Conservation (phyloP, 2,888 invertebrate genomes). For the Eupithecia subumbrata region DNA sequence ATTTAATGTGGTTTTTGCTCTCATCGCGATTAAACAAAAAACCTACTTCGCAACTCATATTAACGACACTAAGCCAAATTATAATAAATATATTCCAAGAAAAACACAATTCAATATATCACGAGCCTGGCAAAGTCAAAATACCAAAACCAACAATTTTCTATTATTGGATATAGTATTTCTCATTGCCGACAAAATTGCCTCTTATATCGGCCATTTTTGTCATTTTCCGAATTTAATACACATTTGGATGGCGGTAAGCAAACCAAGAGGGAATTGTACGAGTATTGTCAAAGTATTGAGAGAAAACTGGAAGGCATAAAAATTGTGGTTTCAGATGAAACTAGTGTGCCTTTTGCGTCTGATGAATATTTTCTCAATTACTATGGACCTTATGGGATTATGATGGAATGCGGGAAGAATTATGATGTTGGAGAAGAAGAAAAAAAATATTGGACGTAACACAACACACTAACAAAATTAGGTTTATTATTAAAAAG, state of each 20-base stretch:
- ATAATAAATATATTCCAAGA: constrained; percentile 8
- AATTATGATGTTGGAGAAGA: too few relatives aligned
- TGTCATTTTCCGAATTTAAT: constrained; percentile 22
- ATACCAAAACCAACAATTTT: constrained; percentile 14
- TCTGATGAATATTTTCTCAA: neutral
- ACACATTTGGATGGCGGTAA: constrained; percentile 23
- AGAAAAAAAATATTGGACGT: too few relatives aligned
- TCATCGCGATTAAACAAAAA: neutral
- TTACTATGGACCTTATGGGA: neutral
- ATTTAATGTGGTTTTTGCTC: too few relatives aligned
- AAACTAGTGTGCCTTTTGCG: neutral
- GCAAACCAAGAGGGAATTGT: constrained; percentile 24
- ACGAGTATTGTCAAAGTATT: constrained; percentile 2
- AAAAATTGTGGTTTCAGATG: too few relatives aligned
- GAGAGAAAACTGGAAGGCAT: constrained; percentile 3
- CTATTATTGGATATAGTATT: constrained; percentile 13
- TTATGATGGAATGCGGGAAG: too few relatives aligned
- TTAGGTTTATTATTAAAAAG: too few relatives aligned
- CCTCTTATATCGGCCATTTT: constrained; percentile 22
- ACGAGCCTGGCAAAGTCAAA: constrained; percentile 7
- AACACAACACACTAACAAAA: too few relatives aligned
- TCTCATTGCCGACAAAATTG: constrained; percentile 17
- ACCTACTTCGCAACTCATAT: neutral
- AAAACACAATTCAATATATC: constrained; percentile 3
- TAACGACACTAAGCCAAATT: neutral